Percentiles rank a stretch among this genome's conserved stretches.
Evolutionary conservation across 2,113 vertebrate genomes (phyloP).

Genomic region (Corythornis cristatus): DNA sequence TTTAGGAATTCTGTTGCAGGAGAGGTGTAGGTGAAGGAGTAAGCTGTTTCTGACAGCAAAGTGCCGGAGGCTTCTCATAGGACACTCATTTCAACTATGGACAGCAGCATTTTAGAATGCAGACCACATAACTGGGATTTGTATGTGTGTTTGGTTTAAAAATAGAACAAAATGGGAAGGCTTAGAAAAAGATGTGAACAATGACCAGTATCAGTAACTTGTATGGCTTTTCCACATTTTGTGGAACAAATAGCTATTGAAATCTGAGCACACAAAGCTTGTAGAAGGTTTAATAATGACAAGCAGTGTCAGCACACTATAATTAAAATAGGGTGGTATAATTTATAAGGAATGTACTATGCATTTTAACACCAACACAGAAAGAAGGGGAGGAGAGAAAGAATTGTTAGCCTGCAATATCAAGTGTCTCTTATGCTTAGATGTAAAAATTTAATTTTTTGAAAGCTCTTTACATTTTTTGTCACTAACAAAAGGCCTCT

Average conservation of each 20-base stretch:
- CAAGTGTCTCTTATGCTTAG: constrained; percentile 37
- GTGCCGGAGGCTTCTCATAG: not conserved
- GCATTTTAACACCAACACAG: not conserved
- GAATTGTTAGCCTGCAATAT: constrained; percentile 45
- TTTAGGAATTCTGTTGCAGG: not conserved
- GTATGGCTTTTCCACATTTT: constrained; percentile 55
- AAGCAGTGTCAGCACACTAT: constrained; percentile 66
- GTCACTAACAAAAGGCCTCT: constrained; percentile 58
- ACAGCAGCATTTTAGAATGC: constrained; percentile 7
- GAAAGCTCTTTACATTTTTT: constrained; percentile 25
- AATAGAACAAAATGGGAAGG: constrained; percentile 35
- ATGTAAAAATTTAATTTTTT: constrained; percentile 58
- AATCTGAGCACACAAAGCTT: constrained; percentile 60
- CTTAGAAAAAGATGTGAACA: constrained; percentile 33
- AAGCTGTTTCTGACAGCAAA: not conserved
- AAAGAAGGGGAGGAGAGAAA: not conserved
- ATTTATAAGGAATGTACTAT: constrained; percentile 70
- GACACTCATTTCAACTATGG: constrained; percentile 12
- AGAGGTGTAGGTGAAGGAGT: not conserved
- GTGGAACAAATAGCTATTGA: constrained; percentile 70
- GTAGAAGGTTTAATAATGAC: constrained; percentile 58
- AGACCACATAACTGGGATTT: constrained; percentile 22
- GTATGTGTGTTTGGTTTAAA: not conserved
- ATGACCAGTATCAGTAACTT: constrained; percentile 20
- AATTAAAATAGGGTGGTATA: constrained; percentile 72